Base-by-base conservation (phyloP, 2,888 invertebrate species). In the Tetramorium bicarinatum region DNA sequence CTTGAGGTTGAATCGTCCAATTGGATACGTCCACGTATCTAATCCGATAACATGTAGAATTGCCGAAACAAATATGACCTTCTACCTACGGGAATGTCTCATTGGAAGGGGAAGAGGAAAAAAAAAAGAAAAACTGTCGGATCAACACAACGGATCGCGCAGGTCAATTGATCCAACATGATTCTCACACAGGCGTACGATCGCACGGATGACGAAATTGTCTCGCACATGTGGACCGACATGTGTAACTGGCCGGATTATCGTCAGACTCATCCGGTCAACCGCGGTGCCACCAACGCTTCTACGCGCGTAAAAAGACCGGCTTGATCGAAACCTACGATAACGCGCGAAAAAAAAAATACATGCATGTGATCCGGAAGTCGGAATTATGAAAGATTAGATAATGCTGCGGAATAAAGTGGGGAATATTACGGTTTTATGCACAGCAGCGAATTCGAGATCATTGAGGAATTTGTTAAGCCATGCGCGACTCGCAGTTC, bases 231-330 rank as follows among this genome's bases (percentile, higher is more conserved):
- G 71, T 54, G 21, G 9, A 54, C 4, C n/a, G 11, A 74, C 29
- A 61, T 47, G 44, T 56, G 29, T 8, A 74, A 64, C 47, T 75
- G 47, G 18, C 62, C 21, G 3, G 38, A 76, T 49, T 15, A 47
- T 38, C 38, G 25, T 34, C 21, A 38, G 15, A 21, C 15, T 2
- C 49, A 49, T 49, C 29, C n/a, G 47, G 18, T 1, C 9, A 34
- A 69, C 29, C 4, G 2, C 49, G 11, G 15, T 25, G 47, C 52
- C 49, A 34, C 7, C 11, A 13, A 34, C 18, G n/a, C 49, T 71
- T 34, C 38, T 71, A 2, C 15, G 15, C 52, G 54, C 54, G 7
- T 13, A 15, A 54, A 15, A 15, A 25, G 29, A 34, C 29, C 29
- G 4, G 13, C 13, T 13, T 44, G 13, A 44, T 44, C 44, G 44